These are phyloP conservation scores for Polia nebulosa DNA, from an alignment of 2,888 invertebrate genomes.

Conservation along the genomic window DNA sequence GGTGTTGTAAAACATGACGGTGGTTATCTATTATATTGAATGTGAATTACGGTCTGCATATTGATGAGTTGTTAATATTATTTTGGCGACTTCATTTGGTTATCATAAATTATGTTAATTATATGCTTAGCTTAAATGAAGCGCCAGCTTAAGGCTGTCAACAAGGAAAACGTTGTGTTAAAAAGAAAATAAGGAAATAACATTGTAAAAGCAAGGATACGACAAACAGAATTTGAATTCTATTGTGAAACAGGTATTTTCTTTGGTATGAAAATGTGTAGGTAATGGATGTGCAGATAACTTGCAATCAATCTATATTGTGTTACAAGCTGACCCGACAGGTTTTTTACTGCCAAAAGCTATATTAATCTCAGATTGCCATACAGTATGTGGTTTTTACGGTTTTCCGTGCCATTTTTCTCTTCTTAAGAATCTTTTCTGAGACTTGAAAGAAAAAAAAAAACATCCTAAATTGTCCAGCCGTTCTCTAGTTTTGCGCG, in stretches of 20 bases:
- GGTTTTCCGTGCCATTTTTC: too few species aligned
- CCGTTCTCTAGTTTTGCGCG: too few species aligned
- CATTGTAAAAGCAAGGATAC: slow-evolving; percentile 2
- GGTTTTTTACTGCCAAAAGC: too few species aligned
- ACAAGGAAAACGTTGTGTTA: slow-evolving; percentile 25
- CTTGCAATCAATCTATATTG: neutral
- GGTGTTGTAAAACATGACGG: neutral
- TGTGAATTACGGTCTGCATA: neutral
- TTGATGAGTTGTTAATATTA: slow-evolving; percentile 4
- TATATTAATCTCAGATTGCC: too few species aligned
- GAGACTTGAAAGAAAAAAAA: too few species aligned
- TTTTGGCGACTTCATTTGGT: slow-evolving; percentile 5
- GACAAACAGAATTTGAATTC: neutral
- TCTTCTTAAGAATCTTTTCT: too few species aligned
- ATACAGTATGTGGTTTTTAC: too few species aligned
- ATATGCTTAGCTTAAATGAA: neutral
- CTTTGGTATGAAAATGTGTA: neutral
- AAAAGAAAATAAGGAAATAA: slow-evolving; percentile 35
- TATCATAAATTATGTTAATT: slow-evolving; percentile 30
- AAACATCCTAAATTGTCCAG: too few species aligned
- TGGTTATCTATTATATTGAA: slow-evolving; percentile 15
- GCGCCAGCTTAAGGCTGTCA: slow-evolving; percentile 5
- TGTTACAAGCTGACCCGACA: too few species aligned
- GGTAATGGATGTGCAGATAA: neutral
- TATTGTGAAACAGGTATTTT: neutral